A percentile compares a stretch with the other conserved stretches of the same genome.
Conservation (phyloP, 2,888 invertebrate species). For the Lacanobia wlatinum region DNA sequence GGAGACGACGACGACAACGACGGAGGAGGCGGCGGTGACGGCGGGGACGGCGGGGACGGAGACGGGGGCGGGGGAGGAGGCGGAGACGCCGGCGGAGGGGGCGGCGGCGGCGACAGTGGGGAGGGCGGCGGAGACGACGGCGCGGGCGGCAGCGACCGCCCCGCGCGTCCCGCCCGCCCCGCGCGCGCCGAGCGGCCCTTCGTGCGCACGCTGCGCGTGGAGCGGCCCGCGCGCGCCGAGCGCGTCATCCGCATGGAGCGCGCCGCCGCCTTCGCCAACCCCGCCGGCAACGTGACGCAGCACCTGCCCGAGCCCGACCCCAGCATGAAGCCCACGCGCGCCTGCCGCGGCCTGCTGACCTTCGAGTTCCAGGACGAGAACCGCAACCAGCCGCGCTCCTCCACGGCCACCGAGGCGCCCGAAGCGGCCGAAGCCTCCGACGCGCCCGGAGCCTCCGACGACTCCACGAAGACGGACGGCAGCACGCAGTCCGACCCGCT, state of each 20-base stretch:
- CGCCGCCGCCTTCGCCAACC: conserved; percentile 29
- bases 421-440: not conserved
- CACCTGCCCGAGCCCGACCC: conserved; percentile 37
- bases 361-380: conserved; percentile 71
- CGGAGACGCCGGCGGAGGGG: conserved; percentile 18
- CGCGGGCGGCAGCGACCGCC: conserved; percentile 21
- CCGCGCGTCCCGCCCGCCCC: conserved; percentile 7
- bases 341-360: conserved; percentile 70
- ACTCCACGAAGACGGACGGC: conserved; percentile 20
- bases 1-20: conserved; percentile 63
- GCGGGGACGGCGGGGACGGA: conserved; percentile 31
- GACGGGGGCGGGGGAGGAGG: conserved; percentile 44
- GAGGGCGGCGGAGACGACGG: conserved; percentile 61
- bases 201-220: conserved; percentile 32
- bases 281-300: conserved; percentile 10
- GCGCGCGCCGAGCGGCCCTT: conserved; percentile 14
- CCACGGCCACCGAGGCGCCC: not conserved
- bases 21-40: conserved; percentile 34
- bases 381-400: not conserved
- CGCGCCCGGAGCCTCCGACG: not conserved
- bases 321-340: conserved; percentile 40
- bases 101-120: conserved; percentile 45
- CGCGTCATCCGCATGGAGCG: conserved; percentile 29
- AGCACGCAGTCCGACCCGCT: conserved; percentile 7
- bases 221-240: conserved; percentile 35